A percentile compares a stretch with the other conserved stretches of the same genome.
phyloP scores from a whole-genome alignment of 2,888 invertebrate species.

The Bhutanitis thaidina region DNA sequence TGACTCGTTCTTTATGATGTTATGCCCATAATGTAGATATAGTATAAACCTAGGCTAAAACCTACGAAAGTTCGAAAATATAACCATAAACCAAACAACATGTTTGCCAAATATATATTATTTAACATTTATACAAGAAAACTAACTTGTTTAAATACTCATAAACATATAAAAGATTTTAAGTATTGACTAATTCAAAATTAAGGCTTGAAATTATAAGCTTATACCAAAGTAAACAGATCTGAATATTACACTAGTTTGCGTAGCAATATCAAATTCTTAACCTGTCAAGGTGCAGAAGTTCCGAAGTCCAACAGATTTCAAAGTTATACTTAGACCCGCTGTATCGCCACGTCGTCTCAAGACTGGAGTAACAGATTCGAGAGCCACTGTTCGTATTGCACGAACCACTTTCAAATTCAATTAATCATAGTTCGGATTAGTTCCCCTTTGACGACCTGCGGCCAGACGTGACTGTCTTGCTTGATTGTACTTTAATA shows the following conservation, averaged over 20 bases:
- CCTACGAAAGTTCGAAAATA: no score
- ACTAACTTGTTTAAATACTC: no score
- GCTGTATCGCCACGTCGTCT: conserved; percentile 37
- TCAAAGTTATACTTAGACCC: conserved; percentile 34
- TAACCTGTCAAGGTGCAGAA: conserved; percentile 47
- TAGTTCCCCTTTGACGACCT: conserved; percentile 70
- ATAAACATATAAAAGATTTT: no score
- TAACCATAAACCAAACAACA: no score
- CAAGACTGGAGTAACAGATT: conserved; percentile 62
- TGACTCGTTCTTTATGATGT: no score
- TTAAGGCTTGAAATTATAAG: no score
- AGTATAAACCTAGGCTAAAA: no score
- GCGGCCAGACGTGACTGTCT: conserved; percentile 60
- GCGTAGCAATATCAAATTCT: conserved; percentile 32
- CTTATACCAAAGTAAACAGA: not conserved
- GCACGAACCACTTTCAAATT: conserved; percentile 64
- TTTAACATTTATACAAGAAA: no score
- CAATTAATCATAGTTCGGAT: conserved; percentile 75
- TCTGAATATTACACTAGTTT: conserved; percentile 16
- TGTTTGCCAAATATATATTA: no score
- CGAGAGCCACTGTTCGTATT: conserved; percentile 40
- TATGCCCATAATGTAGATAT: no score
- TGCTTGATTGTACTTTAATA: conserved; percentile 41
- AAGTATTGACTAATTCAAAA: no score
- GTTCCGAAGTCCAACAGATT: conserved; percentile 47